Evolutionary conservation across 2,888 invertebrate genomes (phyloP), one percentile per base, ranked within the genome.

Genomic region (Anarsia innoxiella): DNA sequence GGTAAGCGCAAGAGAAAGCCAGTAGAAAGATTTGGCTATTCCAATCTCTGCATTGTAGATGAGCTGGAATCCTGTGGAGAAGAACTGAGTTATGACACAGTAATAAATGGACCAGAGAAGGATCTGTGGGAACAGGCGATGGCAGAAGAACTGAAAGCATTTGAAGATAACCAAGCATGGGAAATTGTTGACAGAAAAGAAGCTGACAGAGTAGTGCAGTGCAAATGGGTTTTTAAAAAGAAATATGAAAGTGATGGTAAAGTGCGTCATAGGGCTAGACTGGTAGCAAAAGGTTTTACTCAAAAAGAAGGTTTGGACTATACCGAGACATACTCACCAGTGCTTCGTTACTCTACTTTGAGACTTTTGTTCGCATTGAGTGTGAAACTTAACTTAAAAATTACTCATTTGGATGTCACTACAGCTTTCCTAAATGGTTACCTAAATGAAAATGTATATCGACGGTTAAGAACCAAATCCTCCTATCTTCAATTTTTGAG

Each of bases 351-450:
- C 25, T 36, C 45, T 4, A 45, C 43, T 1, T 31, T 44, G 9
- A 32, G 39, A n/a, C 13, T 41, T 9, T 32, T 41, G 11, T 41
- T 45, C 29, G 41, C 42, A 4, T 2, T 48, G 1, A 23, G 29
- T 16, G 43, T 41, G 5, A 16, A 46, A 4, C 12, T 37, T 10
- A 15, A 37, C 2, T 23, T 49, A 15, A 25, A 44, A 6, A 36
- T 44, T 5, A 26, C n/a, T 8, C 48, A 48, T 13, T 29, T 47
- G 9, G 43, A 47, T 36, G 45, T 44, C 1, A 36, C 27, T 2
- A 47, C 47, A 12, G 47, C 47, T 2, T 47, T 45, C 12, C 15
- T 46, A 14, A 46, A 44, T 46, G 44, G 46, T 6, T 6, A 37
- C 23, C 31, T 53, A 4, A 34, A 49, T 29, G 49, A 51, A 31